Conservation (phyloP, 2,113 vertebrate species). For the Cephalopholis sonnerati region DNA sequence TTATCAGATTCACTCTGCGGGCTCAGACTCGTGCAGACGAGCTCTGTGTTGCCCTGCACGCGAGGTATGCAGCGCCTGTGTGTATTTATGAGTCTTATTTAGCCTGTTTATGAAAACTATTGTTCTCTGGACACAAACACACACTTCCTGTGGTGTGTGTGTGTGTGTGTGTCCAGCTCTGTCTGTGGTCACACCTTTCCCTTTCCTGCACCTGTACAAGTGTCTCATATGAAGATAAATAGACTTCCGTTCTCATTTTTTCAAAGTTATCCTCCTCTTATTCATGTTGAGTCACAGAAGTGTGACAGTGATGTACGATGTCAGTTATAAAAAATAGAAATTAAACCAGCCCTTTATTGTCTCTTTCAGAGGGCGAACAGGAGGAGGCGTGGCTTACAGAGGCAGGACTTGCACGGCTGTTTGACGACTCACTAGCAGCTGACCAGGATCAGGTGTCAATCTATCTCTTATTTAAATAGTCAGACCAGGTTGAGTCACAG, state of each 20-base stretch:
- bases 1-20: not conserved
- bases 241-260: not conserved
- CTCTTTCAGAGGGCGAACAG: conserved; percentile 91
- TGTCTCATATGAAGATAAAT: not conserved
- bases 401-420: conserved; percentile 92
- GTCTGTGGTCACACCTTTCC: conserved; percentile 40
- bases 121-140: conserved; percentile 58
- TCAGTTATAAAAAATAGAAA: not conserved
- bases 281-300: not conserved
- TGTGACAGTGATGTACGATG: not conserved
- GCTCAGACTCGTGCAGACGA: conserved; percentile 6
- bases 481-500: conserved; percentile 1
- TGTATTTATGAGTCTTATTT: conserved; percentile 6
- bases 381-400: conserved; percentile 97
- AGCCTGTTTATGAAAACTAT: conserved; percentile 45
- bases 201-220: conserved; percentile 52
- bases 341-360: not conserved
- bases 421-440: conserved; percentile 83
- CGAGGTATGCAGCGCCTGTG: not conserved
- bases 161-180: conserved; percentile 5
- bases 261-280: not conserved
- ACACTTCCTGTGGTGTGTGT: conserved; percentile 45
- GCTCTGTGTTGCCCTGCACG: not conserved
- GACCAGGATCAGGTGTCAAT: conserved; percentile 83
- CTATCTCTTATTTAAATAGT: not conserved